These are phyloP conservation scores for Myiozetetes cayanensis DNA, from an alignment of 2,113 vertebrate species.

Conservation along the genomic window DNA sequence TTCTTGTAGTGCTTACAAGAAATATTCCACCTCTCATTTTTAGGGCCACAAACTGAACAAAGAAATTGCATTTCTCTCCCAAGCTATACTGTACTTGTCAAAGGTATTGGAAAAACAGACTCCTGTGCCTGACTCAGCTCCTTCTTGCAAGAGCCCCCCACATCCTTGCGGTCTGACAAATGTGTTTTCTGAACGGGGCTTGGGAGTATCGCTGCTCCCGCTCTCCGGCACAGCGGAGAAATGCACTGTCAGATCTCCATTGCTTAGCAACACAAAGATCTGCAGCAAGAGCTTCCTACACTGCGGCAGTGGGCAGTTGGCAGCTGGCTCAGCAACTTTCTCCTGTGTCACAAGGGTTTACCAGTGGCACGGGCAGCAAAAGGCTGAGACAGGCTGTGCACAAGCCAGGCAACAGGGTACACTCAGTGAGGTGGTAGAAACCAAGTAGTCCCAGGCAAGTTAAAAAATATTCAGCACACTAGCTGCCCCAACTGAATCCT, in stretches of 20 bases:
- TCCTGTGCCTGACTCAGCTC: neutral
- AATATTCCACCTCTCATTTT: neutral
- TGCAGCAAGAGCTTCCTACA: neutral
- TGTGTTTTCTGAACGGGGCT: neutral
- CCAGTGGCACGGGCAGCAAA: neutral
- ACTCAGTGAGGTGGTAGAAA: neutral
- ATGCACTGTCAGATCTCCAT: neutral
- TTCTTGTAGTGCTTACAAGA: neutral
- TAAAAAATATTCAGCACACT: neutral
- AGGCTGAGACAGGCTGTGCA: neutral
- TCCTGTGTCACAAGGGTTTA: fast-evolving
- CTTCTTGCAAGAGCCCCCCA: neutral
- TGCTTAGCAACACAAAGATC: constrained; percentile 5
- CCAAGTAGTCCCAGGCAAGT: fast-evolving
- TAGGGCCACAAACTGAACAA: neutral
- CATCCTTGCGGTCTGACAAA: neutral
- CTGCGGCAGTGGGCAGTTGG: neutral
- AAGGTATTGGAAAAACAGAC: neutral
- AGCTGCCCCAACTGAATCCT: neutral
- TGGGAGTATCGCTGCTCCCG: neutral
- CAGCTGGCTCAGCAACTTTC: neutral
- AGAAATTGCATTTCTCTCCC: neutral
- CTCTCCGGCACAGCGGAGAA: fast-evolving
- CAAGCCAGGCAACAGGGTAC: neutral
- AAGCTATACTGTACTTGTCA: neutral